phyloP scores from a whole-genome alignment of 2,888 invertebrate species.

The Nesidiocoris tenuis region DNA sequence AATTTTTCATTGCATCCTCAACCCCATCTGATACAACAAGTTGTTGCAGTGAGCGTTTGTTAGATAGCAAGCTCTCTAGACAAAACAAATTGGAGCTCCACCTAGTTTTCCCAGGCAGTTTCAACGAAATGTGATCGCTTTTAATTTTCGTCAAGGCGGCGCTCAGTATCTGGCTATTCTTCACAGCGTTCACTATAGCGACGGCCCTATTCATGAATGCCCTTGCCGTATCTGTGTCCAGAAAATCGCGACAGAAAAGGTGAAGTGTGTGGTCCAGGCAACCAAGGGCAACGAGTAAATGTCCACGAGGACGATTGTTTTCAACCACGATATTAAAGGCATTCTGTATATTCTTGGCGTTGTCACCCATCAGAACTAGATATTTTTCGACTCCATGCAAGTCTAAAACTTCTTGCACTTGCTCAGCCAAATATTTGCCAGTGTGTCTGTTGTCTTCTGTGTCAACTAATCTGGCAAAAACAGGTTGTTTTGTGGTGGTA shows the following conservation, averaged over 20 bases:
- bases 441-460: no score
- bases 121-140: slow-evolving; percentile 10
- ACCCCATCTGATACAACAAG: neutral
- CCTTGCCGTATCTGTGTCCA: neutral
- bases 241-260: neutral
- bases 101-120: neutral
- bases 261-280: neutral
- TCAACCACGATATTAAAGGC: no score
- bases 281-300: no score
- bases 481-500: no score
- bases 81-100: slow-evolving; percentile 7
- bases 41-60: neutral
- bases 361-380: no score
- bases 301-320: no score
- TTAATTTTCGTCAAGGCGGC: neutral
- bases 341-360: no score
- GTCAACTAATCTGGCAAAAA: no score
- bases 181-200: neutral
- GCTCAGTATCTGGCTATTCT: slow-evolving; percentile 10
- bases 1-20: neutral
- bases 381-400: no score
- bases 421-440: no score
- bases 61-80: neutral
- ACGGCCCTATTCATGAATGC: slow-evolving; percentile 2
- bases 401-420: no score